phyloP scores from a whole-genome alignment of 1,140 invertebrate genomes.

The Charaxes varanes region DNA sequence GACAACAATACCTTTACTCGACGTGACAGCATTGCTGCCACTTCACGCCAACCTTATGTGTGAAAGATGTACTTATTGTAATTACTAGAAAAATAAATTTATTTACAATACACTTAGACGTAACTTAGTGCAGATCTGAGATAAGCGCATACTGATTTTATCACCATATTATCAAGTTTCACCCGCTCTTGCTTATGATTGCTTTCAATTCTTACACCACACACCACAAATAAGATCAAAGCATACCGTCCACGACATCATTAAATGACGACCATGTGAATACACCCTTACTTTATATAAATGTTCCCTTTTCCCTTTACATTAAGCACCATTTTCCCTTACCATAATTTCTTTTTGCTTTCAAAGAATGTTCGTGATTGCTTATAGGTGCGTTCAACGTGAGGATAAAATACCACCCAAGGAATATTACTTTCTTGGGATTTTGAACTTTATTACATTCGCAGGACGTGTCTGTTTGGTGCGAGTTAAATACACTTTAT shows the following conservation, averaged over 20 bases:
- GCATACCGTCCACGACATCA: slow-evolving; percentile 56
- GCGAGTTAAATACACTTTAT: slow-evolving; percentile 1
- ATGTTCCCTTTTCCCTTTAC: slow-evolving; percentile 15
- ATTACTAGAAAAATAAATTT: no score
- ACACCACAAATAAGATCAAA: slow-evolving; percentile 53
- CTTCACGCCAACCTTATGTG: no score
- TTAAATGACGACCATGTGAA: slow-evolving; percentile 55
- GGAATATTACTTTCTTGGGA: slow-evolving; percentile 1
- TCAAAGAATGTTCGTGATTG: slow-evolving; percentile 22
- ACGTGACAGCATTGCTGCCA: no score
- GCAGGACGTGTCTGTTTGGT: not conserved
- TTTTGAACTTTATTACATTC: not conserved
- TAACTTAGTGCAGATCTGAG: no score
- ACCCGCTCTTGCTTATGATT: no score
- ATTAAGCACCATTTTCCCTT: slow-evolving; percentile 17
- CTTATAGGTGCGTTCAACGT: slow-evolving; percentile 22
- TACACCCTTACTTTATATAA: slow-evolving; percentile 26
- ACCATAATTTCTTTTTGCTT: slow-evolving; percentile 15
- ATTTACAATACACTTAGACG: no score
- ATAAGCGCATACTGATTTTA: no score
- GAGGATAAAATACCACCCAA: slow-evolving; percentile 13
- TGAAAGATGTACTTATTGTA: no score
- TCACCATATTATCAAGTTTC: no score
- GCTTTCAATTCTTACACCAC: slow-evolving; percentile 26
- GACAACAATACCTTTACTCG: no score